Conservation (phyloP, 2,888 invertebrate species). For the Lysandra coridon region DNA sequence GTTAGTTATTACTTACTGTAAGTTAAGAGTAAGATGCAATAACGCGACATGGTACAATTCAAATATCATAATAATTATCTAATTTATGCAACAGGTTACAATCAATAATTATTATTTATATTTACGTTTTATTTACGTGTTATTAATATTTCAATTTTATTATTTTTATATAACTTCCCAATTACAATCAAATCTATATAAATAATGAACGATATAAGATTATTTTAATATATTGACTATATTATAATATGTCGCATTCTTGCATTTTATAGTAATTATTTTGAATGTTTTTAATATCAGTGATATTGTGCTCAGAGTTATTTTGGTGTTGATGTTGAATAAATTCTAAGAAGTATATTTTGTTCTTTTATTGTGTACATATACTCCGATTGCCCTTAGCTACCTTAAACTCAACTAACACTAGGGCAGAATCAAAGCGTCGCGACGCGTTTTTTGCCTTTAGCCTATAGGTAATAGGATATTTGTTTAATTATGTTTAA, state of each 20-base stretch:
- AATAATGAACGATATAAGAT: neutral
- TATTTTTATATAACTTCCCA: neutral
- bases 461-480: too few relatives aligned
- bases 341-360: constrained; percentile 48
- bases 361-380: constrained; percentile 36
- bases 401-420: too few relatives aligned
- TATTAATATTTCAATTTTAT: neutral
- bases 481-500: too few relatives aligned
- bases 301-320: constrained; percentile 71
- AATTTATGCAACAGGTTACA: neutral
- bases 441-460: too few relatives aligned
- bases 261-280: constrained; percentile 42
- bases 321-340: constrained; percentile 53
- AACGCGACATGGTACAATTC: constrained; percentile 6
- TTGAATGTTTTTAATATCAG: constrained; percentile 59
- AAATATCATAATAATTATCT: neutral
- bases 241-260: constrained; percentile 35
- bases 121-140: neutral
- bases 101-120: neutral
- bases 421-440: too few relatives aligned
- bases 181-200: neutral
- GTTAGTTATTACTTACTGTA: constrained; percentile 46
- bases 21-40: constrained; percentile 28
- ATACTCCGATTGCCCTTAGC: too few relatives aligned
- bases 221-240: neutral